Evolutionary conservation across 2,888 invertebrate species (phyloP).

Genomic region (Agrotis exclamationis): DNA sequence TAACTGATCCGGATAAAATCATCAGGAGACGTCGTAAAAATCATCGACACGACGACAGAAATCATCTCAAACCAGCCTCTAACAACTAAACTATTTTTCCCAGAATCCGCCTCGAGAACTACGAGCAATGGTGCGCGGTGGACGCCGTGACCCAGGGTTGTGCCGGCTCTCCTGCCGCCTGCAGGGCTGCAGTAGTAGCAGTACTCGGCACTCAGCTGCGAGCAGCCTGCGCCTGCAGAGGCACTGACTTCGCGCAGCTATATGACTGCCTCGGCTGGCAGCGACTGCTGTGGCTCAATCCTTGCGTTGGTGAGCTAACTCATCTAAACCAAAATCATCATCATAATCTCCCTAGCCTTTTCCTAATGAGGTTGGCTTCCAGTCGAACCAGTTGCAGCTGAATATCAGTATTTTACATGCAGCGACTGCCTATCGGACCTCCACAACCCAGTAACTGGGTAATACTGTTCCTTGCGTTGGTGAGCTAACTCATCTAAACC

Average conservation of each 20-base stretch:
- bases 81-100: not conserved
- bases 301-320: conserved; percentile 96
- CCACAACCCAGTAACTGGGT: too few relatives aligned
- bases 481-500: too few relatives aligned
- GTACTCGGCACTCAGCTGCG: conserved; percentile 97
- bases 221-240: conserved; percentile 97
- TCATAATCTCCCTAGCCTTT: too few relatives aligned
- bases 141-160: conserved; percentile 97
- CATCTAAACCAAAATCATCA: not conserved
- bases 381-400: too few relatives aligned
- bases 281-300: conserved; percentile 97
- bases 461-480: too few relatives aligned
- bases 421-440: too few relatives aligned
- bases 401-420: too few relatives aligned
- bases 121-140: conserved; percentile 97
- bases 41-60: too few relatives aligned
- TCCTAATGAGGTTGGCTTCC: too few relatives aligned
- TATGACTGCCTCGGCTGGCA: conserved; percentile 98
- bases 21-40: too few relatives aligned
- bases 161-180: conserved; percentile 96
- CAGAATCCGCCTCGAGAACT: conserved; percentile 96
- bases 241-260: conserved; percentile 95
- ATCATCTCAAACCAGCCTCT: not conserved
- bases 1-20: too few relatives aligned
- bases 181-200: conserved; percentile 96